Evolutionary conservation across 1,140 invertebrate species (phyloP), one percentile per base, ranked within the genome.

Genomic region (Cotesia typhae): DNA sequence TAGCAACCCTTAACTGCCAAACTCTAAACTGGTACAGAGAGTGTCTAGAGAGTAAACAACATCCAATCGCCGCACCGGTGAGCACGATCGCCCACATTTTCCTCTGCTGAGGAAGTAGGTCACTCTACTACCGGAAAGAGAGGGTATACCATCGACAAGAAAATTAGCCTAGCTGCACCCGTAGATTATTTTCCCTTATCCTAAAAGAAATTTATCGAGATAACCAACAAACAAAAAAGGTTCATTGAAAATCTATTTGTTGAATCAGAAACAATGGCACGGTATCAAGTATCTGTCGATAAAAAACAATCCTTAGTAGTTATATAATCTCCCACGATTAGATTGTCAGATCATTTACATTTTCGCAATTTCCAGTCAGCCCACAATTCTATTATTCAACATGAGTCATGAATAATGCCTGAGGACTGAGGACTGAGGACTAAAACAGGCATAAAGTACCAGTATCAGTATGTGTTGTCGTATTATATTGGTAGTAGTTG

Each of bases 1-100:
- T 10, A 9, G 2, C 6, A 47, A 47, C 41, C 41, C 41, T 47
- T 47, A 47, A 47, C 28, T 28, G 28, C 28, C 28, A 28, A 28
- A 28, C 28, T 28, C 28, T 28, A 28, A 28, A 28, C 41, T 47
- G 41, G 41, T 47, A 47, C 57, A 57, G 38, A 37, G 17, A 37
- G 47, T 17, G 37, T 61, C 36, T 63, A 35, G 41, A 60, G 59
- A 66, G 69, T 77, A 75, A 77, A 77, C 71, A 77, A 71, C 71
- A 63, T 73, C 72, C 69, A 63, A 69, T 73, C 74, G 20, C 57
- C 64, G 73, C 72, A 60, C 28, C 47, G 38, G 53, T 67, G 51
- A 35, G 60, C 64, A 12, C 52, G 36, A 70, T 65, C 35, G 52
- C 17, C 37, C 47, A 14, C 14, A 36, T 59, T 38, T 60, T 37